Percentiles rank a stretch among this genome's conserved stretches.
Conservation (phyloP, 2,113 vertebrate genomes). For the Pionites leucogaster region DNA sequence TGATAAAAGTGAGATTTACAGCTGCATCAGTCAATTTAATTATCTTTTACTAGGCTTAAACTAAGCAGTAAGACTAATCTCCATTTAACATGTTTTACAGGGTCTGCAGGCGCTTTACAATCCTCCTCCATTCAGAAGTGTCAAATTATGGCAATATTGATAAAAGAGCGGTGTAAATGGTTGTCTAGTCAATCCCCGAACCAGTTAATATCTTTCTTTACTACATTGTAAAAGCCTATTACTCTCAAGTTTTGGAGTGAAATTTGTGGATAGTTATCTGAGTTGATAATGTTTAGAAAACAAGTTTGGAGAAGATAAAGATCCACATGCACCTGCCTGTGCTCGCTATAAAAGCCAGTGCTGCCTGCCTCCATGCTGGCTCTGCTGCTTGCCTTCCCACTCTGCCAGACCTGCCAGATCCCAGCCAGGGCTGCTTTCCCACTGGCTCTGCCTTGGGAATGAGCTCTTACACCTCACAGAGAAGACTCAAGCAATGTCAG, state of each 20-base stretch:
- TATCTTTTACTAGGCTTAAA: slow-evolving; percentile 79
- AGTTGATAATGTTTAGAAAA: slow-evolving; percentile 77
- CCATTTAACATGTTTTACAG: slow-evolving; percentile 70
- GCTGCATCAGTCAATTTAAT: slow-evolving; percentile 80
- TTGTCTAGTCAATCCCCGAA: slow-evolving; percentile 62
- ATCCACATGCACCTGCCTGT: background rate
- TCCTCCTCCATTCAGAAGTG: slow-evolving; percentile 74
- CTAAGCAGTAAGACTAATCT: slow-evolving; percentile 77
- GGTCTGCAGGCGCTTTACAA: slow-evolving; percentile 76
- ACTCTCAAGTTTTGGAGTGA: slow-evolving; percentile 72
- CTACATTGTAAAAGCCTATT: slow-evolving; percentile 80
- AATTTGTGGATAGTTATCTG: slow-evolving; percentile 72
- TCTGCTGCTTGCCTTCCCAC: background rate
- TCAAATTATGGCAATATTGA: slow-evolving; percentile 83
- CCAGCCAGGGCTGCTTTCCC: fast-evolving
- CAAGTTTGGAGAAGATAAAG: slow-evolving; percentile 62
- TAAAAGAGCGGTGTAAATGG: slow-evolving; percentile 72
- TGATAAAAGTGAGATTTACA: slow-evolving; percentile 81
- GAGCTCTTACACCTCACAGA: fast-evolving
- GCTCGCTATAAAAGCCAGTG: fast-evolving
- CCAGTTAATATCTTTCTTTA: slow-evolving; percentile 74
- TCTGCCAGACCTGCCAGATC: background rate
- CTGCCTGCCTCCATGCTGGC: background rate
- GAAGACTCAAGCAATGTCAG: background rate
- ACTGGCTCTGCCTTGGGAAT: background rate